Percentiles rank a stretch among this genome's conserved stretches.
phyloP scores from a whole-genome alignment of 2,113 vertebrate species.

The Poeciliopsis turrubarensis region DNA sequence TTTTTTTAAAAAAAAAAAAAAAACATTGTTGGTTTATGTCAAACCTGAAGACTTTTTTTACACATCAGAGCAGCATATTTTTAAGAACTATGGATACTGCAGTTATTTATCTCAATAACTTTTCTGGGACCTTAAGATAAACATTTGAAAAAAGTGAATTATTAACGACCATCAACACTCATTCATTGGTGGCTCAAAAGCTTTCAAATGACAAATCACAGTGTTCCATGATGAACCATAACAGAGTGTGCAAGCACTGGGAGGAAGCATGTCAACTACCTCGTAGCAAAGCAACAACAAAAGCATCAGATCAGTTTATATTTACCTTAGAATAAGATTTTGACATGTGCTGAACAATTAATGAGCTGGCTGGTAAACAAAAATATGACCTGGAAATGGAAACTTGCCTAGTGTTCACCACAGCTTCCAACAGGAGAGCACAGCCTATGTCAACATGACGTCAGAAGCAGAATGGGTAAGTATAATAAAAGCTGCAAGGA shows the following conservation, averaged over 20 bases:
- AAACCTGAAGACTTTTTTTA: not conserved
- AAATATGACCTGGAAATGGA: not conserved
- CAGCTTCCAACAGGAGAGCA: not conserved
- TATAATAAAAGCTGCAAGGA: not conserved
- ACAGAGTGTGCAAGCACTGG: not conserved
- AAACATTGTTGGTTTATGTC: conserved; percentile 16
- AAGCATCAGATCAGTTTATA: not conserved
- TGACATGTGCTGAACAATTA: not conserved
- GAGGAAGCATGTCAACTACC: not conserved
- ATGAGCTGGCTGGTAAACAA: not conserved
- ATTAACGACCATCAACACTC: not conserved
- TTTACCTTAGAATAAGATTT: not conserved
- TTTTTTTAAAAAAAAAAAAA: not conserved
- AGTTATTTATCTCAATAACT: not conserved
- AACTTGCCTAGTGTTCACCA: not conserved
- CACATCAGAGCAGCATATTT: not conserved
- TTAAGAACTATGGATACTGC: not conserved
- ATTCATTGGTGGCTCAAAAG: not conserved
- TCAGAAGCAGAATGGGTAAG: too few relatives aligned
- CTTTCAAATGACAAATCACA: not conserved
- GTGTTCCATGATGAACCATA: not conserved
- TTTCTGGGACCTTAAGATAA: not conserved
- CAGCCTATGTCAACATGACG: too few relatives aligned
- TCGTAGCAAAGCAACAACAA: not conserved
- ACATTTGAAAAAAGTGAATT: not conserved